A percentile compares a stretch with the other conserved stretches of the same genome.
Evolutionary conservation across 2,113 vertebrate genomes (phyloP).

Genomic region (Rhinolophus sinicus): DNA sequence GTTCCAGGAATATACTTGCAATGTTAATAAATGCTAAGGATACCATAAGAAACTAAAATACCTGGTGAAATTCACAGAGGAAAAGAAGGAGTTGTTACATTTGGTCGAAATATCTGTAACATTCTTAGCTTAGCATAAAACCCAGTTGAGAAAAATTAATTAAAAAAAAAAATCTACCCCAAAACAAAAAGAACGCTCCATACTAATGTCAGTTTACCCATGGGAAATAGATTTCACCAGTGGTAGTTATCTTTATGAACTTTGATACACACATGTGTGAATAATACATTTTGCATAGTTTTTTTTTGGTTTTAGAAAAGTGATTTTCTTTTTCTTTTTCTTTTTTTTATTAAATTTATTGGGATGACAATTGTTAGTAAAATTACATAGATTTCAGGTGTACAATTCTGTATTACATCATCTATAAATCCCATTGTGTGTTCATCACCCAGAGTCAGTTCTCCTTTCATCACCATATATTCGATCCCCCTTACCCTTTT

Average conservation of each 20-base stretch:
- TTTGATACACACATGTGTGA: neutral
- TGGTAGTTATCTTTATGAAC: neutral
- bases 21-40: neutral
- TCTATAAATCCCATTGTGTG: too few species aligned
- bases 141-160: neutral
- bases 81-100: neutral
- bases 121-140: neutral
- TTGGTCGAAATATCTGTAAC: neutral
- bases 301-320: neutral
- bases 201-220: neutral
- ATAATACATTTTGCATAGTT: neutral
- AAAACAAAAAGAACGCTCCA: neutral
- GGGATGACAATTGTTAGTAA: too few species aligned
- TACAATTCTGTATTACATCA: too few species aligned
- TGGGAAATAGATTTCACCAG: neutral
- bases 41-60: neutral
- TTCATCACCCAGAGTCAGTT: too few species aligned
- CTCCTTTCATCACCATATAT: too few species aligned
- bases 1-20: neutral
- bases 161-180: neutral
- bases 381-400: too few species aligned
- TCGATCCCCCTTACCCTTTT: too few species aligned
- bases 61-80: neutral
- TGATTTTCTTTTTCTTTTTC: too few species aligned
- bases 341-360: too few species aligned